Base-by-base conservation (phyloP, 2,797 vertebrate genomes). In the Phylloscopus collybita region DNA sequence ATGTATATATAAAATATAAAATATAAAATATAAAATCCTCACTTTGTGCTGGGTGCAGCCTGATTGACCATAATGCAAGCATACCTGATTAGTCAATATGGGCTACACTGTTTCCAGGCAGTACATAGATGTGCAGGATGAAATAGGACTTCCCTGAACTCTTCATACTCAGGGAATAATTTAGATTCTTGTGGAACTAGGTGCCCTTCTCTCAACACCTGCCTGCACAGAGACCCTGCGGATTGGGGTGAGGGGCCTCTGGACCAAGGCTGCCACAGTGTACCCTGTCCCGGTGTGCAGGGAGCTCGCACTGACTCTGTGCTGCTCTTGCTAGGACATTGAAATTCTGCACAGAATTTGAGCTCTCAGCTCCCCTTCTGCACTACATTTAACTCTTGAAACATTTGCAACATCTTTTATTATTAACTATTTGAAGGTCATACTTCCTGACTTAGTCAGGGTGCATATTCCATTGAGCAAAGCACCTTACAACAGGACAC, bases 281-380 rank as follows among this genome's bases (percentile, higher is more conserved):
- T 19, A 15, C 1, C 0, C 17, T 74, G 40, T 18, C 38, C 25
- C 16, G 19, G 4, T 32, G 7, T 21, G 27, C 4, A 2, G 10
- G 29, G 40, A 87, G 14, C 34, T 75, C 29, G 15, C 25, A 27
- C 13, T 1, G 1, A 50, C 5, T 54, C 45, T 88, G 22, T 80
- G 47, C 45, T 66, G 23, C 45, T 79, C 19, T 62, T 67, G 23
- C 45, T 42, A 11, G 23, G n/a, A 80, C 10, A 34, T 1, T 69
- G 44, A 83, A 81, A 75, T 67, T 87, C 75, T 57, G 23, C 45
- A 72, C 29, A 67, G 18, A 15, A 36, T 65, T 57, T 66, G 64
- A 84, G 34, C 12, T 74, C 17, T 13, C 49, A 59, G 36, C 20
- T 73, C 80, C 30, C 47, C 9, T 80, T 79, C 44, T 65, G 61